Percentiles rank a stretch among this genome's conserved stretches.
These are phyloP conservation scores for Anoplolepis gracilipes DNA, from an alignment of 1,140 invertebrate species.

Conservation along the genomic window DNA sequence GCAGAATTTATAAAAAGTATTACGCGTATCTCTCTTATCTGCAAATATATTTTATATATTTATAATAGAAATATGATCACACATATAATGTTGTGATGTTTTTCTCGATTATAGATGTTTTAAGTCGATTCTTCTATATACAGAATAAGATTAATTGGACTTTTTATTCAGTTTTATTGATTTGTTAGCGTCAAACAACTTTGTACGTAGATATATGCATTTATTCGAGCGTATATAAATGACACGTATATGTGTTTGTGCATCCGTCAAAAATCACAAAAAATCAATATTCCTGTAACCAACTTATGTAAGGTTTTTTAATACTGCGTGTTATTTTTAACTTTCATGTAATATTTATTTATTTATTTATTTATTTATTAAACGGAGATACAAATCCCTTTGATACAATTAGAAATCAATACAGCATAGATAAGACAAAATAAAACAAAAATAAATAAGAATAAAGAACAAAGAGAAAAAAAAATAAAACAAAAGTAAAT, in stretches of 20 bases:
- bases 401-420: too few species aligned
- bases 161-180: neutral
- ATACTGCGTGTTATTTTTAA: too few species aligned
- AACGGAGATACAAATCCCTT: too few species aligned
- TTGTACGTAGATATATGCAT: neutral
- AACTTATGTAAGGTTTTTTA: too few species aligned
- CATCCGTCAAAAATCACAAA: neutral
- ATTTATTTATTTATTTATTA: too few species aligned
- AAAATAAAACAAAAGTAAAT: too few species aligned
- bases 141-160: neutral
- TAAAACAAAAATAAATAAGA: too few species aligned
- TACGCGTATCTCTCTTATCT: neutral
- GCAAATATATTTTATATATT: neutral
- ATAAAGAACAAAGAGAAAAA: too few species aligned
- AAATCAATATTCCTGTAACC: slow-evolving; percentile 17
- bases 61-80: neutral
- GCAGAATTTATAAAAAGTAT: neutral
- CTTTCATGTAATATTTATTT: too few species aligned
- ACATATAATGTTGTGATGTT: neutral
- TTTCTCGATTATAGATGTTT: neutral
- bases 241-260: neutral
- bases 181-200: neutral
- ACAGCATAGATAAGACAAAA: too few species aligned
- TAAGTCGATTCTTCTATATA: neutral
- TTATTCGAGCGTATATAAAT: slow-evolving; percentile 25